Percentiles rank a stretch among this genome's conserved stretches.
These are phyloP conservation scores for Sesia apiformis DNA, from an alignment of 2,888 invertebrate species.

Conservation along the genomic window DNA sequence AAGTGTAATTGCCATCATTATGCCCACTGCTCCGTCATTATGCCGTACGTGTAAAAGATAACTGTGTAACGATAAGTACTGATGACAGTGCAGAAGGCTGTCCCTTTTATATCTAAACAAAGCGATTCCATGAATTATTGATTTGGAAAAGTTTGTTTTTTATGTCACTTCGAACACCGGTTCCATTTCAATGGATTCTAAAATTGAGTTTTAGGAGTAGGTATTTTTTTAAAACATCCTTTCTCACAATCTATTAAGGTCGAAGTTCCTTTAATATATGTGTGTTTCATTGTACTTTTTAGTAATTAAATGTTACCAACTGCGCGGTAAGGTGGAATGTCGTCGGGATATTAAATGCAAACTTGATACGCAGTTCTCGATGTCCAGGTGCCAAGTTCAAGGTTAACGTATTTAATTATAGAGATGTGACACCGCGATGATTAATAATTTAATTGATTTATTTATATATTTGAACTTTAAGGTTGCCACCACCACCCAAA, in stretches of 20 bases:
- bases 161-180: conserved; percentile 6
- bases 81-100: no score
- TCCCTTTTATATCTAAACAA: background rate
- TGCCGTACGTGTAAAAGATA: no score
- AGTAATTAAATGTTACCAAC: background rate
- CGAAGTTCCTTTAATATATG: background rate
- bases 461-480: no score
- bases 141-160: conserved; percentile 3
- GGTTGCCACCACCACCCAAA: no score
- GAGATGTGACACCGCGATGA: no score
- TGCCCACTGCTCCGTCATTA: no score
- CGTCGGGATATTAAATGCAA: conserved; percentile 18
- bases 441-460: no score
- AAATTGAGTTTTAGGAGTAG: background rate
- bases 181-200: background rate
- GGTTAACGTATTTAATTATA: conserved; percentile 7
- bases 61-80: no score
- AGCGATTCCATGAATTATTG: background rate
- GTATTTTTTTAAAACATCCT: background rate
- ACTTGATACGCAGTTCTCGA: conserved; percentile 20
- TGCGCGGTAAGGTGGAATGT: conserved; percentile 8
- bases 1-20: no score
- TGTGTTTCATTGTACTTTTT: background rate
- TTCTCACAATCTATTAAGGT: background rate
- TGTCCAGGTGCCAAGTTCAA: conserved; percentile 27